Percentiles rank a stretch among this genome's conserved stretches.
phyloP scores from a whole-genome alignment of 2,888 invertebrate species.

The Tuta absoluta region DNA sequence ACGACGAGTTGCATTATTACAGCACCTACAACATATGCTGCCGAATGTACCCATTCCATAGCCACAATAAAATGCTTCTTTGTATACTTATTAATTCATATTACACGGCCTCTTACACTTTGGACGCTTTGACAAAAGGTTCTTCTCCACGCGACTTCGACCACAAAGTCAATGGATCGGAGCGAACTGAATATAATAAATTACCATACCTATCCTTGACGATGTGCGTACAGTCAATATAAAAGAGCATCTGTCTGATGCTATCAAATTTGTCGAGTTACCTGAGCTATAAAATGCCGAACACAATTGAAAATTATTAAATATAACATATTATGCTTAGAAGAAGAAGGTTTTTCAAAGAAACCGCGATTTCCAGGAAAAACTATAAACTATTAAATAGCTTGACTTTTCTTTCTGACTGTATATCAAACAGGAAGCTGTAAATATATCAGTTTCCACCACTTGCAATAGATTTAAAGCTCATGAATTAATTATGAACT shows the following conservation, averaged over 20 bases:
- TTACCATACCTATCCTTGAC: constrained; percentile 66
- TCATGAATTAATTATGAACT: too few species aligned
- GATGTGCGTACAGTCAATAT: constrained; percentile 50
- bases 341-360: too few species aligned
- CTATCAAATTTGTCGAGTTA: neutral
- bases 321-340: too few species aligned
- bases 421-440: too few species aligned
- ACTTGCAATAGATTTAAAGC: too few species aligned
- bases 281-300: neutral
- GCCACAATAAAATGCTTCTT: constrained; percentile 66
- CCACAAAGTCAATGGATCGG: constrained; percentile 71
- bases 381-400: too few species aligned
- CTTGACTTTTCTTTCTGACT: too few species aligned
- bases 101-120: constrained; percentile 77
- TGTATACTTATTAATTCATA: constrained; percentile 81
- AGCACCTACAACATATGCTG: neutral
- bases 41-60: constrained; percentile 41
- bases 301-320: too few species aligned
- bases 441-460: too few species aligned
- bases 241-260: neutral
- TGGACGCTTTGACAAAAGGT: constrained; percentile 73
- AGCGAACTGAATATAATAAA: constrained; percentile 77
- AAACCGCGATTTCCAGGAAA: too few species aligned
- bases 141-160: constrained; percentile 61
- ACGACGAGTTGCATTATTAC: neutral